A percentile compares a stretch with the other conserved stretches of the same genome.
Evolutionary conservation across 1,140 invertebrate genomes (phyloP).

Genomic region (Bombus superbus): DNA sequence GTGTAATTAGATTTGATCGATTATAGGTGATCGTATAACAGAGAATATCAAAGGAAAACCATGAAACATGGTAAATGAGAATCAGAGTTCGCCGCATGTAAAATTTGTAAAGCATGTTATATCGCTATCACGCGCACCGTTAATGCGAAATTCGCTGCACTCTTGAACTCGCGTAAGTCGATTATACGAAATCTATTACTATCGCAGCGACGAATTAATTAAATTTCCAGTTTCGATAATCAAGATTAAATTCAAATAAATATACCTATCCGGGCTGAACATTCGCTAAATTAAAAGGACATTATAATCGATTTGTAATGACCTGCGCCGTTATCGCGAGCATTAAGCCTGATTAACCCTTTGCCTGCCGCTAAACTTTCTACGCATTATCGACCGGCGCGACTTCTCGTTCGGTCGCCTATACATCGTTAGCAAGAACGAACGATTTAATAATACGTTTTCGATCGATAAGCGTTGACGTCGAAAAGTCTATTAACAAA

Average conservation of each 20-base stretch:
- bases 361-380: not conserved
- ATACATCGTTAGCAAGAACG: too few species aligned
- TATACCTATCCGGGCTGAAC: not conserved
- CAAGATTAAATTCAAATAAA: constrained; percentile 27
- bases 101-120: constrained; percentile 5
- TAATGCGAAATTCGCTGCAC: not conserved
- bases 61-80: too few species aligned
- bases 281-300: constrained; percentile 18
- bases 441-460: too few species aligned
- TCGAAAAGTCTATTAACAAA: too few species aligned
- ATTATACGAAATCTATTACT: constrained; percentile 26
- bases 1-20: not conserved
- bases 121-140: constrained; percentile 31
- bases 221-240: constrained; percentile 23
- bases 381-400: too few species aligned
- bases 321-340: not conserved
- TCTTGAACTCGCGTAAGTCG: constrained; percentile 1
- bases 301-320: constrained; percentile 18
- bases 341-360: not conserved
- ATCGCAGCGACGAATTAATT: constrained; percentile 19
- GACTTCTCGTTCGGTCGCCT: too few species aligned
- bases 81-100: not conserved
- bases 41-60: not conserved
- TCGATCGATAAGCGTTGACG: too few species aligned
- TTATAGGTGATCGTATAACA: not conserved